Evolutionary conservation across 2,797 vertebrate species (phyloP).

Genomic region (Sebastes paucispinis): DNA sequence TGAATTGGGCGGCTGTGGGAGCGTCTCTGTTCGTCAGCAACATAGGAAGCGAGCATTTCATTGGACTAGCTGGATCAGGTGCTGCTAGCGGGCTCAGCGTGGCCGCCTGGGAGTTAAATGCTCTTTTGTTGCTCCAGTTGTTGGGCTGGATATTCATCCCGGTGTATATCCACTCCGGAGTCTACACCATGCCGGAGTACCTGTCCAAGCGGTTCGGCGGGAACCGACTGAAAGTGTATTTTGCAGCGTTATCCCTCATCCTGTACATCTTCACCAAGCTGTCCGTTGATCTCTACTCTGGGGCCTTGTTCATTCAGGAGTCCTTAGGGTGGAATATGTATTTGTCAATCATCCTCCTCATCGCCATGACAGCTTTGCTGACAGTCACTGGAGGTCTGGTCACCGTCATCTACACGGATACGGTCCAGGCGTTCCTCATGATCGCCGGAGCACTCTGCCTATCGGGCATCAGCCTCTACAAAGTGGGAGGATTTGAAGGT

Average conservation of each 20-base stretch:
- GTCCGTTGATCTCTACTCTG: constrained; percentile 95
- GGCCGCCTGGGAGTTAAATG: constrained; percentile 95
- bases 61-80: constrained; percentile 94
- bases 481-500: constrained; percentile 93
- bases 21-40: constrained; percentile 98
- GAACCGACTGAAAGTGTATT: constrained; percentile 92
- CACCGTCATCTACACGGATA: constrained; percentile 96
- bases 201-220: constrained; percentile 94
- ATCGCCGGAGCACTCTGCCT: constrained; percentile 92
- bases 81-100: constrained; percentile 92
- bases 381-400: constrained; percentile 94
- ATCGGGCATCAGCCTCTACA: constrained; percentile 87
- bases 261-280: constrained; percentile 97
- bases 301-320: constrained; percentile 95
- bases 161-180: constrained; percentile 91
- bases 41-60: constrained; percentile 98
- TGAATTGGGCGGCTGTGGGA: constrained; percentile 92
- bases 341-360: constrained; percentile 92
- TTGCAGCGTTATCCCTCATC: constrained; percentile 89
- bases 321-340: constrained; percentile 97
- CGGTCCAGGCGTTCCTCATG: constrained; percentile 94
- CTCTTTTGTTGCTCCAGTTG: constrained; percentile 91
- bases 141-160: constrained; percentile 96
- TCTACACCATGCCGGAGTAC: constrained; percentile 98
- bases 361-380: constrained; percentile 91